Base-by-base conservation (phyloP, 2,797 vertebrate genomes). In the Periparus ater region DNA sequence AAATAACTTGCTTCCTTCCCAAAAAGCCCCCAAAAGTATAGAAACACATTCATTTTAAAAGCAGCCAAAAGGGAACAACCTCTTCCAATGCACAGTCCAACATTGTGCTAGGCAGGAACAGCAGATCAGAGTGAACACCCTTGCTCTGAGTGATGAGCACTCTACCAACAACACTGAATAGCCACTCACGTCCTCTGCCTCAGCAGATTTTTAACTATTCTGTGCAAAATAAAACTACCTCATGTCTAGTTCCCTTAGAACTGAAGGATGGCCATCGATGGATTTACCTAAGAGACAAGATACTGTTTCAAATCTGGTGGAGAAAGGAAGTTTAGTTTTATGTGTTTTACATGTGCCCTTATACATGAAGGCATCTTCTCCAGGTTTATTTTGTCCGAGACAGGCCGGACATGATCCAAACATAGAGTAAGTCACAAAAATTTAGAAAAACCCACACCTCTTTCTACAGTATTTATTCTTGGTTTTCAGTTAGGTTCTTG, bases 261-360 rank as follows among this genome's bases (percentile, higher is more conserved):
- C 7, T 40, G 62, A 90, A 67, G 88, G 53, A 62, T 13, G 9
- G 40, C 17, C 85, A 79, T 32, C 2, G 1, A 50, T 32, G 32
- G 60, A 51, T 74, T 88, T 80, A 73, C 12, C 29, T 10, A 76
- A 83, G 45, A 66, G n/a, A 17, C 9, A 29, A 84, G 38, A 74
- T 13, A 5, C 11, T 66, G 5, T 36, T 74, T 85, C 48, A 57
- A 3, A 83, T 47, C 76, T 73, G 34, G 17, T 76, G 17, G 15
- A 87, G 62, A 81, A 85, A 80, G 14, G 13, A 53, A 79, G 13
- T 63, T 95, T 16, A 54, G 9, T 51, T 80, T 51, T 34, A 62
- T 1, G 0, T 72, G 29, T 68, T 13, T 36, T 70, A 91, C 17
- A 76, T 0, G 0, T 60, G 38, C 17, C 61, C 13, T 27, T 73